phyloP scores from a whole-genome alignment of 2,113 vertebrate species.

The Podarcis raffonei region DNA sequence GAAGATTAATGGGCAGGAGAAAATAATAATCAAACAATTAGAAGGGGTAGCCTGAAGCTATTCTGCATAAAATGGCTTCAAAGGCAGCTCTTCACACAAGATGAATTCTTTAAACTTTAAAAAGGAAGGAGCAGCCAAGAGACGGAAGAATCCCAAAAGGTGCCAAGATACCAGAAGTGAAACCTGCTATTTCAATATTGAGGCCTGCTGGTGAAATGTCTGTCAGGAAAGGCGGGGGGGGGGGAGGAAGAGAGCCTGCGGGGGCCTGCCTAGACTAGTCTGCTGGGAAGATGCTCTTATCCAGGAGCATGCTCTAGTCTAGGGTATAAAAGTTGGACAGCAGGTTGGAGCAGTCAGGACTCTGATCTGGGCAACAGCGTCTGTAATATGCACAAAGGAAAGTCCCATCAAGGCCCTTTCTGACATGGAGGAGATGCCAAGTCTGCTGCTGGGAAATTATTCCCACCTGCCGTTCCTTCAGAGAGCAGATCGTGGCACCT shows the following conservation, averaged over 20 bases:
- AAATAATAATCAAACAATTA: constrained; percentile 6
- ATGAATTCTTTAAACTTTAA: constrained; percentile 1
- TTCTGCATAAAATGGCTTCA: constrained; percentile 10
- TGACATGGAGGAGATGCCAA: not conserved
- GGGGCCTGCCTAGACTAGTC: not conserved
- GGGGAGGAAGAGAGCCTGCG: not conserved
- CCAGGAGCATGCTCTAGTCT: not conserved
- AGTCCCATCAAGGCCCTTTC: not conserved
- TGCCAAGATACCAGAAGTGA: not conserved
- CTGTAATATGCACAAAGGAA: not conserved
- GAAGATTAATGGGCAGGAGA: not conserved
- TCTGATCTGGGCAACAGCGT: not conserved
- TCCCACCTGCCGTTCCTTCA: not conserved
- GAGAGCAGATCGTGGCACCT: not conserved
- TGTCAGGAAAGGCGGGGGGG: too few relatives aligned
- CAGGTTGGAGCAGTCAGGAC: not conserved
- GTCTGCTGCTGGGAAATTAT: not conserved
- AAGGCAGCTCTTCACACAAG: not conserved
- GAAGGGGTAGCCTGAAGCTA: not conserved
- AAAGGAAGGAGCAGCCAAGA: constrained; percentile 7
- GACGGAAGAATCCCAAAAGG: fast-evolving
- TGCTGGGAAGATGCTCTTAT: not conserved
- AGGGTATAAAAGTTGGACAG: not conserved
- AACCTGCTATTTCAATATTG: not conserved
- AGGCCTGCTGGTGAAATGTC: not conserved